These are phyloP conservation scores for Metopia argyrocephala DNA, from an alignment of 2,888 invertebrate genomes.

Conservation along the genomic window DNA sequence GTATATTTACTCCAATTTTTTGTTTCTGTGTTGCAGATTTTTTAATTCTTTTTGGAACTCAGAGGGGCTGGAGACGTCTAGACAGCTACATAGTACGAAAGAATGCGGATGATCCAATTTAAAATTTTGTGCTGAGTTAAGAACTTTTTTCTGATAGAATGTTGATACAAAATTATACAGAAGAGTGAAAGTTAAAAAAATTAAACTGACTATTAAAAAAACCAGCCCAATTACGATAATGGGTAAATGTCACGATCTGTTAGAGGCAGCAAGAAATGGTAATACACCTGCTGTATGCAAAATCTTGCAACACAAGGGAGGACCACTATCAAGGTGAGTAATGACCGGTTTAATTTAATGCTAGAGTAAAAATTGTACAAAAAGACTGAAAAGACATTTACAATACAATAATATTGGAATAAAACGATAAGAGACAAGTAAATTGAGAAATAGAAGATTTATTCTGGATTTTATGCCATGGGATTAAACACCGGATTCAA, in stretches of 20 bases:
- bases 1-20: not conserved
- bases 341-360: not conserved
- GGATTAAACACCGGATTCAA: too few species aligned
- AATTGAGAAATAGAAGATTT: too few species aligned
- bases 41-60: too few species aligned
- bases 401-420: too few species aligned
- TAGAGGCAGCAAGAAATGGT: conserved; percentile 95
- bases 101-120: conserved; percentile 53
- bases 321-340: conserved; percentile 92
- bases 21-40: not conserved
- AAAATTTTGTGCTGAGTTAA: conserved; percentile 27
- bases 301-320: conserved; percentile 93
- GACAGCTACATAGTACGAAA: conserved; percentile 41
- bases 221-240: conserved; percentile 78
- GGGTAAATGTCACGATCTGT: conserved; percentile 97
- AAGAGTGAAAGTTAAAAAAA: too few species aligned
- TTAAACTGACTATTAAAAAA: not conserved
- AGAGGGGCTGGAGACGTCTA: conserved; percentile 4
- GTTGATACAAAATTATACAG: not conserved
- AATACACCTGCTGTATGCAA: conserved; percentile 92
- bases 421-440: too few species aligned
- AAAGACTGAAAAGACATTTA: too few species aligned
- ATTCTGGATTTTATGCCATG: too few species aligned
- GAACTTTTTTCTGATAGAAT: conserved; percentile 12
- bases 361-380: too few species aligned